Evolutionary conservation across 2,888 invertebrate species (phyloP).

Genomic region (Hypercompe scribonia): DNA sequence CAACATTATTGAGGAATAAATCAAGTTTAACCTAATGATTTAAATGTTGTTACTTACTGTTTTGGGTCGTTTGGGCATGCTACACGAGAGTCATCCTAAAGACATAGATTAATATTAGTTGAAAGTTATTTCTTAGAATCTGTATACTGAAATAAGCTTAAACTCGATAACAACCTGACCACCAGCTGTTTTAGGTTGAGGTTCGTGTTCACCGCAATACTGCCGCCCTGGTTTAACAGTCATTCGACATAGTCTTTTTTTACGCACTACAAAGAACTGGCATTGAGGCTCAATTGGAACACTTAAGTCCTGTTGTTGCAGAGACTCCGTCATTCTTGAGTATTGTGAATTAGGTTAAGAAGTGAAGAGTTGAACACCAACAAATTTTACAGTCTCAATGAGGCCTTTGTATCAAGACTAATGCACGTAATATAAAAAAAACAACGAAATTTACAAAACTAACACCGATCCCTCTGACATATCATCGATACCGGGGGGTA

Average conservation of each 20-base stretch:
- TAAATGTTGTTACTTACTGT: constrained; percentile 86
- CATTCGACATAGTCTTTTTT: constrained; percentile 92
- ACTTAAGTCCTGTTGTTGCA: constrained; percentile 21
- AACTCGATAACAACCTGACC: constrained; percentile 57
- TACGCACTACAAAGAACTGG: constrained; percentile 89
- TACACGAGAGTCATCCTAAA: constrained; percentile 84
- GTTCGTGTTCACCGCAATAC: constrained; percentile 91
- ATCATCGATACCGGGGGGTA: neutral
- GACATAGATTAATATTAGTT: constrained; percentile 6
- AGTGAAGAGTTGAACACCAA: neutral
- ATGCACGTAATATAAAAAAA: neutral
- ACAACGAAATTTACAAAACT: neutral
- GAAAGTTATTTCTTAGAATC: neutral
- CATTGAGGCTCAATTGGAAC: constrained; percentile 74
- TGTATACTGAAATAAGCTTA: neutral
- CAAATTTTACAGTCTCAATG: neutral
- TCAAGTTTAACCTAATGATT: neutral
- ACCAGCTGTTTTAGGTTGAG: constrained; percentile 61
- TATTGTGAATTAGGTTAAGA: constrained; percentile 9
- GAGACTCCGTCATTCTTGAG: constrained; percentile 29
- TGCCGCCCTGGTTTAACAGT: constrained; percentile 88
- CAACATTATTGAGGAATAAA: neutral
- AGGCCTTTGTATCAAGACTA: neutral
- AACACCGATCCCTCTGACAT: neutral
- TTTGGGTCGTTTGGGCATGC: constrained; percentile 91